Evolutionary conservation across 1,140 invertebrate species (phyloP), one percentile per base, ranked within the genome.

Genomic region (Aplysia californica): DNA sequence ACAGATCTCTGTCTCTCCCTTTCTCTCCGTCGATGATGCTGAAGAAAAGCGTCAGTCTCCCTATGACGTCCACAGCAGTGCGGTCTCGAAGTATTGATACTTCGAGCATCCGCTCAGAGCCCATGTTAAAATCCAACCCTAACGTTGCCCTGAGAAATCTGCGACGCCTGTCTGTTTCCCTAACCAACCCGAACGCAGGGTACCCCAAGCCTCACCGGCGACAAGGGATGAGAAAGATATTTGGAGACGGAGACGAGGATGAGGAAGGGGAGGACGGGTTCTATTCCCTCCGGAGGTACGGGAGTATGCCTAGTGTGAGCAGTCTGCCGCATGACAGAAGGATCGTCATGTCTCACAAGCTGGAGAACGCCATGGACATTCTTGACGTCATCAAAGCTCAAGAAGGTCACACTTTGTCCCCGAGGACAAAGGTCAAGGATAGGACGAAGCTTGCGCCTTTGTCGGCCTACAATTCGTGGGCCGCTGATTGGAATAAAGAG

Each of bases 351-450:
- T 82, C 83, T 1, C 81, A 87, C 64, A 74, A 83, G 1, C 80
- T 86, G 65, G 81, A 87, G 71, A 82, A 82, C 61, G 85, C 83
- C 41, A 87, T 87, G 85, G 85, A 87, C 64, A 86, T 87, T 23
- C 41, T 87, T 31, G 86, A 87, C 73, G 80, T 78, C 10, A 69
- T 87, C 1, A 72, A 80, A 15, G 41, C 77, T 38, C 56, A 76
- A 21, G 82, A 80, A 0, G 44, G 81, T 29, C 44, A 81, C 20
- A 26, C 79, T 1, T 61, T 85, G 35, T 85, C 84, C 3, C 84
- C 85, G 6, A n/a, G n/a, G n/a, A n/a, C n/a, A n/a, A n/a, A n/a
- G n/a, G n/a, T n/a, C n/a, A n/a, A n/a, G n/a, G n/a, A n/a, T n/a
- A 65, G 72, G n/a, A 31, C 50, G 6, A 64, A 73, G 29, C n/a